Conservation (phyloP, 2,888 invertebrate genomes). For the Rhamnusium bicolor region DNA sequence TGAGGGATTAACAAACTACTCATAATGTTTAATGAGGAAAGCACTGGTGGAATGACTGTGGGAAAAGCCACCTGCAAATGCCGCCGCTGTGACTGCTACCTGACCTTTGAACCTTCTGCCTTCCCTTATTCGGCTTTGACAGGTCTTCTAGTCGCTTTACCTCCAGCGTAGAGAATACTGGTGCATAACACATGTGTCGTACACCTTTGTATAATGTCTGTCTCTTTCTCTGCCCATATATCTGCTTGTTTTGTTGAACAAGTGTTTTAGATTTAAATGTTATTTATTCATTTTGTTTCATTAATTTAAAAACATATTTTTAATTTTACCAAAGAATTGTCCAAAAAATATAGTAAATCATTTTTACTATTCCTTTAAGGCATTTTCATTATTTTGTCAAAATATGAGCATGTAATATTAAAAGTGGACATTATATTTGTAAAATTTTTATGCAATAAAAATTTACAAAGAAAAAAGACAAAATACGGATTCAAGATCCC, state of each 20-base stretch:
- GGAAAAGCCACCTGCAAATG: conserved; percentile 60
- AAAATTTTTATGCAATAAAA: no score
- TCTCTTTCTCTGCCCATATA: conserved; percentile 37
- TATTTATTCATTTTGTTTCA: neutral
- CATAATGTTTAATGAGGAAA: conserved; percentile 49
- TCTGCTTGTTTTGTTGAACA: conserved; percentile 41
- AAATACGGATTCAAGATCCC: no score
- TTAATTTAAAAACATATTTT: neutral
- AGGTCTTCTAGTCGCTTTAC: conserved; percentile 40
- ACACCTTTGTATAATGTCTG: conserved; percentile 41
- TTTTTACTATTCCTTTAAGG: no score
- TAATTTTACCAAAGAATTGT: no score
- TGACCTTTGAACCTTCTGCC: conserved; percentile 60
- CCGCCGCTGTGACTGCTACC: conserved; percentile 56
- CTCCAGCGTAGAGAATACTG: conserved; percentile 40
- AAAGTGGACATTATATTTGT: no score
- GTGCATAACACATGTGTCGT: conserved; percentile 47
- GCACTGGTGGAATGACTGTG: conserved; percentile 43
- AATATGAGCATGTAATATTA: no score
- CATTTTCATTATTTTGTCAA: no score
- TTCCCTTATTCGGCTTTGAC: conserved; percentile 23
- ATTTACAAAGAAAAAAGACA: no score
- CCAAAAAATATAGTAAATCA: no score
- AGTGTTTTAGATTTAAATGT: conserved; percentile 40
- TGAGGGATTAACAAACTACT: conserved; percentile 51